These are phyloP conservation scores for Deilephila elpenor DNA, from an alignment of 2,888 invertebrate genomes.

Conservation along the genomic window DNA sequence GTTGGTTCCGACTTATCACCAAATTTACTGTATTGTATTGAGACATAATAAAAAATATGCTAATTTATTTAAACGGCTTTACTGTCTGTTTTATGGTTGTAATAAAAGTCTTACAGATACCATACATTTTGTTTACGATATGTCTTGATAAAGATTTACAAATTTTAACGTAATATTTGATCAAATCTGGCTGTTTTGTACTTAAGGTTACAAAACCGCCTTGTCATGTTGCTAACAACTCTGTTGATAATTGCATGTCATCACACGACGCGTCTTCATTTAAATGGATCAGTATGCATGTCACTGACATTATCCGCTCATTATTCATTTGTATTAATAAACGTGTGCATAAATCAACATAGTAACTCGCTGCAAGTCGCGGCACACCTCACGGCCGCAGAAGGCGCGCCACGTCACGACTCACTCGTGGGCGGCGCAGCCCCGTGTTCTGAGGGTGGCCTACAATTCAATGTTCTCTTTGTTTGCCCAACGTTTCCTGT, in stretches of 20 bases:
- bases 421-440: slow-evolving; percentile 66
- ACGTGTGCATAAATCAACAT: slow-evolving; percentile 15
- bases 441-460: slow-evolving; percentile 71
- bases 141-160: neutral
- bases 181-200: neutral
- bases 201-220: neutral
- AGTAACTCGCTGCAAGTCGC: slow-evolving; percentile 35
- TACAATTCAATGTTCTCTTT: slow-evolving; percentile 72
- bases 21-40: neutral
- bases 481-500: slow-evolving; percentile 74
- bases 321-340: slow-evolving; percentile 28
- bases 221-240: neutral
- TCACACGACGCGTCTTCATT: slow-evolving; percentile 20
- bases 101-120: neutral
- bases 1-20: neutral
- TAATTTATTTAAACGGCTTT: slow-evolving; percentile 4
- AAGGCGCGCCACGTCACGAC: slow-evolving; percentile 75
- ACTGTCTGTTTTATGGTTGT: neutral
- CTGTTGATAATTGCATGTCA: slow-evolving; percentile 7
- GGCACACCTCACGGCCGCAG: slow-evolving; percentile 49
- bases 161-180: neutral
- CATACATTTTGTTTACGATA: neutral
- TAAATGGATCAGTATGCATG: slow-evolving; percentile 23
- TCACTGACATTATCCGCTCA: slow-evolving; percentile 16
- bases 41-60: neutral